Base-by-base conservation (phyloP, 2,797 vertebrate genomes). In the Poeciliopsis turneri region DNA sequence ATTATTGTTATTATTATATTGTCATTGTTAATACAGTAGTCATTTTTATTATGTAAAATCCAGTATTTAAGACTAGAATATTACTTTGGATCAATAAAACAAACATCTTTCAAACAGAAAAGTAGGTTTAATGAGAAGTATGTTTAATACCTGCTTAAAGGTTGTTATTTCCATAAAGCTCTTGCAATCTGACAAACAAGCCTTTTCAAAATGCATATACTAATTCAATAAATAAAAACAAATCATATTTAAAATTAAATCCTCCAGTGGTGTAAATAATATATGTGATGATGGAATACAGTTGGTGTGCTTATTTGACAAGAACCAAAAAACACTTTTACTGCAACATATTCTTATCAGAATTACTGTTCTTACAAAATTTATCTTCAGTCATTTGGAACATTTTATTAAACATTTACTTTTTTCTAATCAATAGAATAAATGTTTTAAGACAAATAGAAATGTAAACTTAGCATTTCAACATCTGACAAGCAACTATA, bases 381-480 rank as follows among this genome's bases (percentile, higher is more conserved):
- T 18, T 61, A 0, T 18, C 12, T 61, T 61, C 30, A 18, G 30
- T 18, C 30, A 36, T 64, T 64, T 64, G 13, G 28, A 61, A 15
- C 12, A 28, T 33, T 61, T 33, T 16, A 5, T 61, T 30, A 61
- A 57, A 61, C 0, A 1, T 15, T 61, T 30, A 33, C 13, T 16
- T 33, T 64, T 61, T 36, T 36, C 30, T 33, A 36, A 64, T 36
- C 59, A 11, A 23, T 51, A 36, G 3, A 47, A 33, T 2, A 23
- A n/a, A 72, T 3, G 2, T 43, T 49, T 83, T 68, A 20, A 49
- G 47, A 68, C 8, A 85, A 77, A 84, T 45, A 43, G 2, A 79
- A 80, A 80, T 47, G n/a, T 57, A 28, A 57, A 57, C n/a, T 13
- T 28, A 5, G 2, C 15, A 30, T 61, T 61, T 16, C 12, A 15